Percentiles rank a stretch among this genome's conserved stretches.
Conservation (phyloP, 2,888 invertebrate species). For the Strigamia transsilvanica region DNA sequence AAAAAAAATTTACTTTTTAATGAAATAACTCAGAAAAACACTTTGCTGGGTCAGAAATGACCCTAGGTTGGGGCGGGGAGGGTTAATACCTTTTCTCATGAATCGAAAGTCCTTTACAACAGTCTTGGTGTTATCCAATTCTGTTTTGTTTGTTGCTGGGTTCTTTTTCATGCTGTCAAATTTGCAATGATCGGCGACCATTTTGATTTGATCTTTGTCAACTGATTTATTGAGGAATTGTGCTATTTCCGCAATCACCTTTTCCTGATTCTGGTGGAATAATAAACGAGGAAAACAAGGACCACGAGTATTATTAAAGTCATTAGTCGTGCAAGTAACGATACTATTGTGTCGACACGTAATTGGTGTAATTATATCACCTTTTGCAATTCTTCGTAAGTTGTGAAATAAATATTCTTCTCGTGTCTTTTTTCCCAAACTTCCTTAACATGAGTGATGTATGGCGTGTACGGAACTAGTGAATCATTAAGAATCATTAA, state of each 20-base stretch:
- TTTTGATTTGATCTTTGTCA: not conserved
- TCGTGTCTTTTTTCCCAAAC: not conserved
- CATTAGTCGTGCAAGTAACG: too few species aligned
- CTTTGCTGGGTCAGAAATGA: too few species aligned
- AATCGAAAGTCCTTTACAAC: not conserved
- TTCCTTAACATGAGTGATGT: not conserved
- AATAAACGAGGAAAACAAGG: not conserved
- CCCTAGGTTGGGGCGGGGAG: too few species aligned
- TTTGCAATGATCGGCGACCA: not conserved
- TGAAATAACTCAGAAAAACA: too few species aligned
- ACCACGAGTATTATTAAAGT: too few species aligned
- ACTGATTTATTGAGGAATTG: not conserved
- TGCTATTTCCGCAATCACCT: not conserved
- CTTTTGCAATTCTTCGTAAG: conserved; percentile 2
- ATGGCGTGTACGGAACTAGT: not conserved
- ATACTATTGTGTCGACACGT: too few species aligned
- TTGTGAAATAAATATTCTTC: not conserved
- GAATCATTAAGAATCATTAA: not conserved
- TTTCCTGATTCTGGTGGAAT: not conserved
- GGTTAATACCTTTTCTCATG: not conserved
- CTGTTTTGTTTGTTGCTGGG: not conserved
- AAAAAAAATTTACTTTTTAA: too few species aligned
- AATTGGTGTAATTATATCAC: not conserved
- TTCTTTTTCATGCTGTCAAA: not conserved
- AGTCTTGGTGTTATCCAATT: not conserved